A percentile compares a stretch with the other conserved stretches of the same genome.
These are phyloP conservation scores for Zonitis immaculata DNA, from an alignment of 2,888 invertebrate genomes.

Conservation along the genomic window DNA sequence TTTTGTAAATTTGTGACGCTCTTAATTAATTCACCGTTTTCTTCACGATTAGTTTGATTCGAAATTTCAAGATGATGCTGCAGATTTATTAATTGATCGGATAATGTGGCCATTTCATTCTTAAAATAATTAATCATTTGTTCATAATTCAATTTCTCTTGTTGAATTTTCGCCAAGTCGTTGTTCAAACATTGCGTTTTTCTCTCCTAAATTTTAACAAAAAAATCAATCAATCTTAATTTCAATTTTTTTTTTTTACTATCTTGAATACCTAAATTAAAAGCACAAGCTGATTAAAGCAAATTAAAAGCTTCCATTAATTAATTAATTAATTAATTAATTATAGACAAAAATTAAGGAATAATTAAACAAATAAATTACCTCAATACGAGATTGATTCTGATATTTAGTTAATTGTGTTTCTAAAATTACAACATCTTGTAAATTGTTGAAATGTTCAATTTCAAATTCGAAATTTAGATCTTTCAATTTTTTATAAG, in stretches of 20 bases:
- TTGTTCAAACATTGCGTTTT: slow-evolving; percentile 6
- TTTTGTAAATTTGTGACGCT: slow-evolving; percentile 32
- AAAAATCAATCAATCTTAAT: too few relatives aligned
- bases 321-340: too few relatives aligned
- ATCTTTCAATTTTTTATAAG: slow-evolving; percentile 35
- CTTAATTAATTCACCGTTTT: slow-evolving; percentile 28
- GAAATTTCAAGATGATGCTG: slow-evolving; percentile 40
- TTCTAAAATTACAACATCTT: slow-evolving; percentile 42
- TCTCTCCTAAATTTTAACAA: slow-evolving; percentile 21
- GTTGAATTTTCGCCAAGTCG: slow-evolving; percentile 29
- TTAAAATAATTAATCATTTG: slow-evolving; percentile 37
- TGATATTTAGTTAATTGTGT: slow-evolving; percentile 41
- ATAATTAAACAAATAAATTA: slow-evolving; percentile 26
- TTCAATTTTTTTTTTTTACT: too few relatives aligned
- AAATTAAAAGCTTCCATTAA: not conserved
- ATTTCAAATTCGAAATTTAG: slow-evolving; percentile 42
- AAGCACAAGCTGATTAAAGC: slow-evolving; percentile 2
- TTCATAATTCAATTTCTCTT: slow-evolving; percentile 37
- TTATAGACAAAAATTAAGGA: too few relatives aligned
- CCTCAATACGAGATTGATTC: slow-evolving; percentile 36
- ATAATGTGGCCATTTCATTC: slow-evolving; percentile 37
- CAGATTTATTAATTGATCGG: slow-evolving; percentile 36
- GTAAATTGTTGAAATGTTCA: slow-evolving; percentile 40
- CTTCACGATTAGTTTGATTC: slow-evolving; percentile 32
- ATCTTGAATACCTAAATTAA: too few relatives aligned